Percentiles rank a stretch among this genome's conserved stretches.
These are phyloP conservation scores for Enteromius unitaeniatus DNA, from an alignment of 2,797 vertebrate genomes.

Conservation along the genomic window DNA sequence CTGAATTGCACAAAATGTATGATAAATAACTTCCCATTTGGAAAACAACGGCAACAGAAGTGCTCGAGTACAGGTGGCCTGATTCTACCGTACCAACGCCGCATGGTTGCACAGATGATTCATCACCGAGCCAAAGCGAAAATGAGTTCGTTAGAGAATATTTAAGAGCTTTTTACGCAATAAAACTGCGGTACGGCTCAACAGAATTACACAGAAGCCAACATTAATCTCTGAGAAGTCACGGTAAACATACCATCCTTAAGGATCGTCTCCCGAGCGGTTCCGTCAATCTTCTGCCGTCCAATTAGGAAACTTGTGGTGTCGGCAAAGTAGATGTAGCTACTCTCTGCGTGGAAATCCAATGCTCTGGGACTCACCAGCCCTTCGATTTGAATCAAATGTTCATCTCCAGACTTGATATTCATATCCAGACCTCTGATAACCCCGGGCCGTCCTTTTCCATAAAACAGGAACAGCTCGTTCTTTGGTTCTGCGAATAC, in stretches of 20 bases:
- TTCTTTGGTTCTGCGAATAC: constrained; percentile 84
- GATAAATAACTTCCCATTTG: constrained; percentile 48
- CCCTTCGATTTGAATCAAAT: constrained; percentile 86
- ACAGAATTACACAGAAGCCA: constrained; percentile 1
- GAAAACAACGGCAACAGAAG: constrained; percentile 33
- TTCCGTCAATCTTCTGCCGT: constrained; percentile 86
- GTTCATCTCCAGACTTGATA: constrained; percentile 82
- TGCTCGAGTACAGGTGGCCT: constrained; percentile 37
- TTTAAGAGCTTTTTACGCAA: neutral
- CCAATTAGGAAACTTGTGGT: constrained; percentile 88
- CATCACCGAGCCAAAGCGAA: constrained; percentile 9
- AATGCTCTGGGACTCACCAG: constrained; percentile 86
- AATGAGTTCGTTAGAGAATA: neutral
- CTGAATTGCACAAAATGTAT: constrained; percentile 31
- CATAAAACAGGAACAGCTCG: constrained; percentile 89
- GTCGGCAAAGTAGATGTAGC: constrained; percentile 88
- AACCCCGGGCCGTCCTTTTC: constrained; percentile 87
- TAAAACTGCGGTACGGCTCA: neutral
- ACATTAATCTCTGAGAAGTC: neutral
- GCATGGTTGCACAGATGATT: constrained; percentile 42
- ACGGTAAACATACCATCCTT: constrained; percentile 80
- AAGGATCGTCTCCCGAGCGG: constrained; percentile 83
- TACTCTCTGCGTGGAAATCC: constrained; percentile 84
- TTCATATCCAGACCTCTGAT: constrained; percentile 86
- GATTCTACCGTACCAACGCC: neutral